phyloP scores from a whole-genome alignment of 2,888 invertebrate genomes.

The Nematopogon swammerdamellus region DNA sequence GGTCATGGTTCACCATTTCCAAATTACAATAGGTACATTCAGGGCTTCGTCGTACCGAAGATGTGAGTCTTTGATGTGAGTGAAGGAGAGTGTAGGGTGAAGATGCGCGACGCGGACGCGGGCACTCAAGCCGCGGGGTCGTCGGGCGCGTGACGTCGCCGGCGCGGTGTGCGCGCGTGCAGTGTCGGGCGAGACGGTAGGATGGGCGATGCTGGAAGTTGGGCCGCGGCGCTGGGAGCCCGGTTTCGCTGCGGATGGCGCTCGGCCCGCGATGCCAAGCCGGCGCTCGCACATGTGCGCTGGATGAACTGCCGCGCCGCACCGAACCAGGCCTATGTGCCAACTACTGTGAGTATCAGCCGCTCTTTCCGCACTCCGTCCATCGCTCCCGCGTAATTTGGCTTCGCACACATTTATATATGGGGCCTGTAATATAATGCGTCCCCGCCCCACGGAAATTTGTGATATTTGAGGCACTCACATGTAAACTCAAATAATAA shows the following conservation, averaged over 20 bases:
- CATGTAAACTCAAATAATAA: too few relatives aligned
- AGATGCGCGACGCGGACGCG: background rate
- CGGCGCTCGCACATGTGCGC: slow-evolving; percentile 36
- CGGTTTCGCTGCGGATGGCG: background rate
- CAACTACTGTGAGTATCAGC: slow-evolving; percentile 62
- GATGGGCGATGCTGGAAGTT: background rate
- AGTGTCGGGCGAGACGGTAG: background rate
- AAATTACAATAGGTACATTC: too few relatives aligned
- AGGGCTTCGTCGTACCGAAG: too few relatives aligned
- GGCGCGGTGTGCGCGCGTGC: background rate
- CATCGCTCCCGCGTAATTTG: slow-evolving; percentile 5
- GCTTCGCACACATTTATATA: background rate
- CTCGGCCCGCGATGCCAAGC: background rate
- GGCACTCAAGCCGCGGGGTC: background rate
- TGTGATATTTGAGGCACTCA: too few relatives aligned
- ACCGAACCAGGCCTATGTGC: slow-evolving; percentile 77
- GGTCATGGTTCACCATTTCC: too few relatives aligned
- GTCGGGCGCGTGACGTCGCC: background rate
- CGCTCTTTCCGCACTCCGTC: slow-evolving; percentile 3
- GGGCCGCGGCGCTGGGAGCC: background rate
- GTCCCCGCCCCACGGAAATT: background rate
- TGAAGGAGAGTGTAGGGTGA: background rate
- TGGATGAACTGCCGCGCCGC: slow-evolving; percentile 80
- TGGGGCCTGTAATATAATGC: background rate
- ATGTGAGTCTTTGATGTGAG: too few relatives aligned